phyloP scores from a whole-genome alignment of 2,797 vertebrate genomes.

The Vireo griseus region DNA sequence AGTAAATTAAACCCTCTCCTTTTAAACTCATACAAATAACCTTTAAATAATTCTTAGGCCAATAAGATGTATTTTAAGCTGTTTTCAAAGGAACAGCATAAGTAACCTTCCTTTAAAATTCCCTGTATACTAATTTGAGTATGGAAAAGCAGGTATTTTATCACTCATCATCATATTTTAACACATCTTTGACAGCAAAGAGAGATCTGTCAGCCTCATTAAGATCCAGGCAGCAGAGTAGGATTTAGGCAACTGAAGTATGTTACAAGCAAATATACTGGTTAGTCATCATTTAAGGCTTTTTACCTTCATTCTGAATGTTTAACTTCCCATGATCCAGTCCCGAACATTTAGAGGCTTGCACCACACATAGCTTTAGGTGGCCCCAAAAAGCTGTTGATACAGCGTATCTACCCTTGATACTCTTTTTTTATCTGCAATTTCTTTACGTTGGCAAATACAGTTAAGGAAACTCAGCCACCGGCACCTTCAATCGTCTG shows the following conservation, averaged over 20 bases:
- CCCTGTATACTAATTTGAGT: not conserved
- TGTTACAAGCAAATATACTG: not conserved
- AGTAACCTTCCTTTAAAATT: not conserved
- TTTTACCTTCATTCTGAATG: not conserved
- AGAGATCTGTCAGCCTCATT: not conserved
- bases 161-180: not conserved
- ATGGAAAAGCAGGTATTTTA: not conserved
- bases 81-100: not conserved
- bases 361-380: not conserved
- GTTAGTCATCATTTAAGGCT: not conserved
- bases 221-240: not conserved
- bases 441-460: not conserved
- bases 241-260: not conserved
- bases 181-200: not conserved
- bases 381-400: not conserved
- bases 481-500: not conserved
- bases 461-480: not conserved
- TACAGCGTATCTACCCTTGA: not conserved
- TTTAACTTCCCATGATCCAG: not conserved
- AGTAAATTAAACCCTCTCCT: not conserved
- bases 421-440: not conserved
- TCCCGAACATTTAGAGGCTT: not conserved
- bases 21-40: not conserved
- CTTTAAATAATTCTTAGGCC: not conserved
- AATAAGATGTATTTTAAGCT: not conserved